Evolutionary conservation across 2,113 vertebrate genomes (phyloP).

Genomic region (Chinchilla lanigera): DNA sequence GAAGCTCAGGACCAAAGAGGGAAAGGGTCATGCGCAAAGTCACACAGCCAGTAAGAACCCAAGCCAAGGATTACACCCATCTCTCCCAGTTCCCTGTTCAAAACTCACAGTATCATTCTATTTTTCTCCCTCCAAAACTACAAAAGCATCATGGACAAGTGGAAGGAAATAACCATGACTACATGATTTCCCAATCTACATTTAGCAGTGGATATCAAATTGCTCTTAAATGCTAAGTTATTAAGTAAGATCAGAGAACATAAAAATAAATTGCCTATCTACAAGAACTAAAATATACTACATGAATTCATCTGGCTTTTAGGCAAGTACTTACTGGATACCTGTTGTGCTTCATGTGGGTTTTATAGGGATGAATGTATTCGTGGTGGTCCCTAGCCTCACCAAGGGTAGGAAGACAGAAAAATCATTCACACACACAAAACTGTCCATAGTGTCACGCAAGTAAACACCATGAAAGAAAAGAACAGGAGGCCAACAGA

Average conservation of each 20-base stretch:
- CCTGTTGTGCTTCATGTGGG: rapidly evolving
- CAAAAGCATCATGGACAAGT: neutral
- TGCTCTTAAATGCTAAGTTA: constrained; percentile 57
- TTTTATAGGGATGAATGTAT: neutral
- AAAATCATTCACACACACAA: neutral
- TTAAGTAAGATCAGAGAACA: constrained; percentile 60
- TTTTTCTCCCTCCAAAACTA: neutral
- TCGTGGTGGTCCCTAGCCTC: neutral
- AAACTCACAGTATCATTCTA: neutral
- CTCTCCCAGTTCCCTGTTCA: neutral
- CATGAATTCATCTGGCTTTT: neutral
- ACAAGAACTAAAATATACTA: neutral
- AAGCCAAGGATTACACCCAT: neutral
- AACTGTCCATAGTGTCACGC: neutral
- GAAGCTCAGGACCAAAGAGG: constrained; percentile 50
- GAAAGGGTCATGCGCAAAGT: constrained; percentile 55
- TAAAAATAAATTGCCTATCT: constrained; percentile 51
- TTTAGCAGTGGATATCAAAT: constrained; percentile 45
- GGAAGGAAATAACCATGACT: constrained; percentile 32
- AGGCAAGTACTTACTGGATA: neutral
- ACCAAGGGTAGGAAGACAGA: neutral
- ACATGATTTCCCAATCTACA: constrained; percentile 53
- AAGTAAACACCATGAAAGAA: neutral
- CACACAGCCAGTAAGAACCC: constrained; percentile 9
- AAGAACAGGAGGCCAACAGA: neutral